phyloP scores from a whole-genome alignment of 2,888 invertebrate genomes.

The Sarcophaga caerulescens region DNA sequence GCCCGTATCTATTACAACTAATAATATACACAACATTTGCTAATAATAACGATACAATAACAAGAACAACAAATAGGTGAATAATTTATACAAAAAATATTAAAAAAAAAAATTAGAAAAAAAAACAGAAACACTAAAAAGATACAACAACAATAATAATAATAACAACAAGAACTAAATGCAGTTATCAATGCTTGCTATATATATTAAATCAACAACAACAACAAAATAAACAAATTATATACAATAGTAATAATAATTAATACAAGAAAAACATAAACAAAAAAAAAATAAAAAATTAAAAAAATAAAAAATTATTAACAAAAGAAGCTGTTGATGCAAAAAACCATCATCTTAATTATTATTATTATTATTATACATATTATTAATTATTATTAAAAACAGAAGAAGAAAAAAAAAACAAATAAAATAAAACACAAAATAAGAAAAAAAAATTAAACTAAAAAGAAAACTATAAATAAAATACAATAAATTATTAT shows the following conservation, averaged over 20 bases:
- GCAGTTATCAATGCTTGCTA: slow-evolving; percentile 60
- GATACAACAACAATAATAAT: slow-evolving; percentile 57
- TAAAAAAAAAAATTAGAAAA: slow-evolving; percentile 34
- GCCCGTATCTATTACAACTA: slow-evolving; percentile 19
- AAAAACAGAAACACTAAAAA: slow-evolving; percentile 3
- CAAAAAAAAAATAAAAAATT: slow-evolving; percentile 37
- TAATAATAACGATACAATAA: slow-evolving; percentile 9
- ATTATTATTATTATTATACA: neutral
- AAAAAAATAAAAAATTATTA: slow-evolving; percentile 59
- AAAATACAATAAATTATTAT: slow-evolving; percentile 45
- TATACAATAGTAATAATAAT: slow-evolving; percentile 63
- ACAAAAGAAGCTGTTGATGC: slow-evolving; percentile 33
- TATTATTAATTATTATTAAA: neutral
- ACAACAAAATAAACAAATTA: neutral
- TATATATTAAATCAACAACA: slow-evolving; percentile 50
- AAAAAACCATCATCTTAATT: slow-evolving; percentile 5
- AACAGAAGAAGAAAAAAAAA: neutral
- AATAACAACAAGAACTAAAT: slow-evolving; percentile 10
- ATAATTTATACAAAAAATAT: slow-evolving; percentile 52
- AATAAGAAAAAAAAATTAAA: neutral
- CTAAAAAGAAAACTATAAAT: neutral
- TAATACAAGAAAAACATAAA: slow-evolving; percentile 47
- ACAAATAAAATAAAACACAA: neutral
- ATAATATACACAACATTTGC: slow-evolving; percentile 14
- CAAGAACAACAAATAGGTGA: slow-evolving; percentile 23